These are phyloP conservation scores for Dreissena rostriformis DNA, from an alignment of 1,140 invertebrate genomes.

Conservation along the genomic window DNA sequence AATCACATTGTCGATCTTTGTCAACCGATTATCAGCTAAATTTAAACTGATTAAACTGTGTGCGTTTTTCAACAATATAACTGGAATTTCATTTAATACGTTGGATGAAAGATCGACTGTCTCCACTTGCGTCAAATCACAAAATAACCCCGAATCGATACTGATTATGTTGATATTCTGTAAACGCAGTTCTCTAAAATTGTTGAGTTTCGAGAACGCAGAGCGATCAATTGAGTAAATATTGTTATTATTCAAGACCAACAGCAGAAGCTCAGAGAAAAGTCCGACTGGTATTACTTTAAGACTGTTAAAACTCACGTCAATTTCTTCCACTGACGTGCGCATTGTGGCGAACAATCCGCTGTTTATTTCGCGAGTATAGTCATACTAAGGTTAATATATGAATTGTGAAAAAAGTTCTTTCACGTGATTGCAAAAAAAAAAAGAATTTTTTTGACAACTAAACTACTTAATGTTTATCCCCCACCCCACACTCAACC, in stretches of 20 bases:
- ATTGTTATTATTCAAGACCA: conserved; percentile 33
- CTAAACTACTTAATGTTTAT: too few relatives aligned
- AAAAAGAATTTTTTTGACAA: too few relatives aligned
- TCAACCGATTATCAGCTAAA: conserved; percentile 28
- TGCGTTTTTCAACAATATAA: conserved; percentile 7
- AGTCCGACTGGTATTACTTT: conserved; percentile 8
- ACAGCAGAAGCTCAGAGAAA: background rate
- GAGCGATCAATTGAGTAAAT: conserved; percentile 7
- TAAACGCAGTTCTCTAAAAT: conserved; percentile 22
- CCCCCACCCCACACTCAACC: too few relatives aligned
- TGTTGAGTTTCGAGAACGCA: conserved; percentile 15
- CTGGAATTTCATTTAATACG: conserved; percentile 40
- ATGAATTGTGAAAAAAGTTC: too few relatives aligned
- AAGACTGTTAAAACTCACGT: conserved; percentile 34
- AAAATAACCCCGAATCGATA: conserved; percentile 13
- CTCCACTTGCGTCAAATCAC: background rate
- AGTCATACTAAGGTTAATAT: too few relatives aligned
- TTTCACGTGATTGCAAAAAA: too few relatives aligned
- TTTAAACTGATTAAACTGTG: conserved; percentile 16
- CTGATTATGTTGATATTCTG: conserved; percentile 22
- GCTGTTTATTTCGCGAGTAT: too few relatives aligned
- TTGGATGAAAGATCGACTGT: conserved; percentile 34
- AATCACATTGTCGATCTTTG: conserved; percentile 19
- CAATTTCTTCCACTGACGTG: conserved; percentile 1
- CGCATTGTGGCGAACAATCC: background rate